A percentile compares a stretch with the other conserved stretches of the same genome.
Conservation (phyloP, 2,113 vertebrate genomes). For the Bungarus multicinctus region DNA sequence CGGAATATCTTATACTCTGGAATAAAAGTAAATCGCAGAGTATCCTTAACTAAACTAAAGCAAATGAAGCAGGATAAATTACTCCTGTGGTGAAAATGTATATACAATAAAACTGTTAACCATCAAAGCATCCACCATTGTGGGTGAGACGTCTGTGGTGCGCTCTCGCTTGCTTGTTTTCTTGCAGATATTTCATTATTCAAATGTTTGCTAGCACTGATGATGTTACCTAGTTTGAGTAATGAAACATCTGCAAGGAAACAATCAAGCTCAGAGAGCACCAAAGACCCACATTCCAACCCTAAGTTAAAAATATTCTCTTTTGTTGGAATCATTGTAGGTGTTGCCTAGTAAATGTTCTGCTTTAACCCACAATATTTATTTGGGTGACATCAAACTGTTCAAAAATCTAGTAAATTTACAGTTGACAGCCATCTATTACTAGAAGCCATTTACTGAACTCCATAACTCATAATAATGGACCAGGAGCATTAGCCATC, state of each 20-base stretch:
- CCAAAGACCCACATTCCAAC: too few species aligned
- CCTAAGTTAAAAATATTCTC: too few species aligned
- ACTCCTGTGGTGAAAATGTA: background rate
- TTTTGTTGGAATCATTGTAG: too few species aligned
- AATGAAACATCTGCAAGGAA: too few species aligned
- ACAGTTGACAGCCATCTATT: background rate
- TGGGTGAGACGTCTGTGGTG: background rate
- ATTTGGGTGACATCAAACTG: background rate
- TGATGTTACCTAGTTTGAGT: too few species aligned
- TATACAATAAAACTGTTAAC: background rate
- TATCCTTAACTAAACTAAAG: background rate
- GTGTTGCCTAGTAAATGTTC: background rate
- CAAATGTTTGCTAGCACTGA: too few species aligned
- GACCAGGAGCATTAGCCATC: background rate
- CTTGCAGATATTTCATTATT: too few species aligned
- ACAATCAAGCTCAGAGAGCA: too few species aligned
- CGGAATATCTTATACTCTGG: background rate
- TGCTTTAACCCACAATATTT: background rate
- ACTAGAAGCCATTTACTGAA: background rate
- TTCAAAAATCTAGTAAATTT: background rate
- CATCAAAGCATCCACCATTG: background rate
- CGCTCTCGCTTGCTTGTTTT: too few species aligned
- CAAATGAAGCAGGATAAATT: slow-evolving; percentile 27
- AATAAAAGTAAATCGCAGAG: background rate
- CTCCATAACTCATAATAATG: background rate